Conservation (phyloP, 2,888 invertebrate species). For the Eupithecia dodoneata region DNA sequence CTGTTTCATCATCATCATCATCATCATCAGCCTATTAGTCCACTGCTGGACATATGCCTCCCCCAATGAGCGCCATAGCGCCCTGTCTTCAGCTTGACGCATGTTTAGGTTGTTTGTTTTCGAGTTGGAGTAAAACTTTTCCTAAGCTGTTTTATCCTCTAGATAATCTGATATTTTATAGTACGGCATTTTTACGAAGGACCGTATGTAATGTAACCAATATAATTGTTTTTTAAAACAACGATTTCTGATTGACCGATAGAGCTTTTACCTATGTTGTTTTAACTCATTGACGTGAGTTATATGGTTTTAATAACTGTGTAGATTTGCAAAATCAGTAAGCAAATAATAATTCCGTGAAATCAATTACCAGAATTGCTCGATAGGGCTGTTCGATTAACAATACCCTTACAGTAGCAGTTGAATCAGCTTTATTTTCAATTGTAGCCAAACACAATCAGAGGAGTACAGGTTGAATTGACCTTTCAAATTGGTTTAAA, state of each 20-base stretch:
- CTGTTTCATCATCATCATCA: too few species aligned
- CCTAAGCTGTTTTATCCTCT: too few species aligned
- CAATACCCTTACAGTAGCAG: conserved; percentile 54
- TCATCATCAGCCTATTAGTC: too few species aligned
- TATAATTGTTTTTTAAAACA: neutral
- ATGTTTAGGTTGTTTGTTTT: too few species aligned
- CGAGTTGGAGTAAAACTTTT: too few species aligned
- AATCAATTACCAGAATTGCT: conserved; percentile 35
- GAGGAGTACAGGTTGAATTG: conserved; percentile 76
- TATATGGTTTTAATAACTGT: neutral
- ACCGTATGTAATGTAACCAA: neutral
- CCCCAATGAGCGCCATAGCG: too few species aligned
- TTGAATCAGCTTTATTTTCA: conserved; percentile 70
- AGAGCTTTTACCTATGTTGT: neutral
- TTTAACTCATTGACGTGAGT: neutral
- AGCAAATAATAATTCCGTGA: conserved; percentile 16
- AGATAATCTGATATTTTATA: too few species aligned
- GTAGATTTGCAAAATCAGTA: neutral
- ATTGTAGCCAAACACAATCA: conserved; percentile 72
- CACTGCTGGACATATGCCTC: too few species aligned
- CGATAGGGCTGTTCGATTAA: conserved; percentile 44
- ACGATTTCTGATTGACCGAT: neutral
- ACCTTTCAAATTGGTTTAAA: conserved; percentile 77
- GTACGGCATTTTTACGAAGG: too few species aligned
- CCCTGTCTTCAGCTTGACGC: too few species aligned